Percentiles rank a stretch among this genome's conserved stretches.
phyloP scores from a whole-genome alignment of 2,113 vertebrate genomes.

The Myanophis thanlyinensis region DNA sequence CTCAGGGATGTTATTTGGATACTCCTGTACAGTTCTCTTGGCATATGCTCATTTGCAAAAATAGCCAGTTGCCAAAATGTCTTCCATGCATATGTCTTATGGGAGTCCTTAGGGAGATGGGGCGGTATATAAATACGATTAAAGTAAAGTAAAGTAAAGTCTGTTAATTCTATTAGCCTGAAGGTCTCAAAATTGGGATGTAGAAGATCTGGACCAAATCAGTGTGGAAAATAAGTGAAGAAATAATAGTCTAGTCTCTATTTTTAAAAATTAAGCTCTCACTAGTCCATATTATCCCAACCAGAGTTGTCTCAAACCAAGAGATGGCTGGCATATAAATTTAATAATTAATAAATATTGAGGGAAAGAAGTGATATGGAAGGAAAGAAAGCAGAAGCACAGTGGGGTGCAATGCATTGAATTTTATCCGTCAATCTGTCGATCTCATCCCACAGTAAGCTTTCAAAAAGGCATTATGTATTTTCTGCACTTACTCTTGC shows the following conservation, averaged over 20 bases:
- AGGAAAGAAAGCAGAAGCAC: background rate
- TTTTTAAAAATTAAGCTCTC: background rate
- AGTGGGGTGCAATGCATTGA: background rate
- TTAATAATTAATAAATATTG: background rate
- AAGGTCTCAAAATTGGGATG: background rate
- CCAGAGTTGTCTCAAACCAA: no score
- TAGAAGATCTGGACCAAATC: background rate
- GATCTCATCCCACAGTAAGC: background rate
- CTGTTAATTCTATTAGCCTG: background rate
- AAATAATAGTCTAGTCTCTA: no score
- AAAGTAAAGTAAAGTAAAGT: no score
- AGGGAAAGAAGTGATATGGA: background rate
- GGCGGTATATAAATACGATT: no score
- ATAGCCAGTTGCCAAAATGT: background rate
- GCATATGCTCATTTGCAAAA: background rate
- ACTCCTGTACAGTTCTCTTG: background rate
- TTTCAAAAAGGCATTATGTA: background rate
- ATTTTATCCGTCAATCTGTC: background rate
- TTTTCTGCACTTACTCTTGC: background rate
- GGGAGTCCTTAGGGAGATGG: no score
- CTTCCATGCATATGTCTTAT: background rate
- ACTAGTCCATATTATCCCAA: background rate
- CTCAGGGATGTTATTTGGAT: background rate
- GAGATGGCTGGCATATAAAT: background rate
- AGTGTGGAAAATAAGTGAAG: background rate